Base-by-base conservation (phyloP, 2,888 invertebrate genomes). In the Anoplius nigerrimus region DNA sequence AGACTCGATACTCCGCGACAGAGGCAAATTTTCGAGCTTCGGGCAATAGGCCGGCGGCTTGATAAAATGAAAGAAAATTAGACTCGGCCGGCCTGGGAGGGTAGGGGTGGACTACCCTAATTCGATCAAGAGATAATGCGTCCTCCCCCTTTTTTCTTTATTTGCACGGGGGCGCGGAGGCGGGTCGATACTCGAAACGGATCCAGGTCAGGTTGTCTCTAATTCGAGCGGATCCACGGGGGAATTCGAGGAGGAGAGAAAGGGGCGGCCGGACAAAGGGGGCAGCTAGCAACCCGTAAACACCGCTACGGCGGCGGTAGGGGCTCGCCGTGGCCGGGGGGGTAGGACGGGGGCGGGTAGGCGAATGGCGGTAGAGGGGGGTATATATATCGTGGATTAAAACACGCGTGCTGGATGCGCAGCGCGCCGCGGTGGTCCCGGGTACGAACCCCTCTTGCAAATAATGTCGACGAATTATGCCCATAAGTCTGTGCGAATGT, bases 401-500 rank as follows among this genome's bases (percentile, higher is more conserved):
- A 77, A 77, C 75, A 70, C 72, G 64, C 69, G 71, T 60, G 67
- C 66, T 63, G 69, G 66, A 60, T 20, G 69, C 68, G 70, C 57
- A 67, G 68, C 57, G 62, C 20, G 45, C 62, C 52, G 52, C 34
- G 34, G 34, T 34, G 34, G 34, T 18, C 34, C 24, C 45, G 58
- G 52, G 51, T 6, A 15, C 45, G 45, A 16, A 74, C 66, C 76
- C 78, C 74, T 63, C 69, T 74, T 24, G 72, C 78, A 70, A 78
- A 72, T 78, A 76, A 74, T 63, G 71, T 69, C 78, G 78, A 72
- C 72, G 78, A 78, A 78, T 78, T 78, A 78, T 79, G 81, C 75
- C 81, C 76, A 78, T 81, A 82, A 82, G 82, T 78, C 73, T 79
- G 78, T 76, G 78, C 76, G 80, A 81, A 82, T 81, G 81, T 78